A percentile compares a stretch with the other conserved stretches of the same genome.
These are phyloP conservation scores for Pycnonotus jocosus DNA, from an alignment of 2,113 vertebrate genomes.

Conservation along the genomic window DNA sequence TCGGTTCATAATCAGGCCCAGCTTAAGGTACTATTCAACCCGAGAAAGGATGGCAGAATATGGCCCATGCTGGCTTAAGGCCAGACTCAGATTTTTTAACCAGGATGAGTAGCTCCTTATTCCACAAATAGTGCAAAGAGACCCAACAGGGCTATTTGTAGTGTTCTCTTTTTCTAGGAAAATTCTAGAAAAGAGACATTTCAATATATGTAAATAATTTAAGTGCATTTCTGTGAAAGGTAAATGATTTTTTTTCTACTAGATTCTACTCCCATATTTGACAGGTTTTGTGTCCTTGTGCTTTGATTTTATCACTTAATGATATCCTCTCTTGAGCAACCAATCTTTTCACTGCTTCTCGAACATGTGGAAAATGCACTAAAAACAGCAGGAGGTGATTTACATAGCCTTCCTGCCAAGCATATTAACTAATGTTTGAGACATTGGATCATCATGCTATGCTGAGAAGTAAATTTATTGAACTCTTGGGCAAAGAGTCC, in stretches of 20 bases:
- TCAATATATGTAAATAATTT: background rate
- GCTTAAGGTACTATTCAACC: constrained; percentile 29
- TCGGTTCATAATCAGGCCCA: constrained; percentile 33
- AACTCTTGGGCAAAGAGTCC: constrained; percentile 31
- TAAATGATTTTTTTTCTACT: background rate
- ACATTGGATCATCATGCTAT: background rate
- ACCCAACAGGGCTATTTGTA: background rate
- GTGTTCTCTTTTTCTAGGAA: background rate
- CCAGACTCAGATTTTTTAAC: constrained; percentile 1
- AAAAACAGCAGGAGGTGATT: constrained; percentile 35
- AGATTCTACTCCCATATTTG: background rate
- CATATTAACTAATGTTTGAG: background rate
- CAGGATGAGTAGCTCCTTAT: constrained; percentile 39
- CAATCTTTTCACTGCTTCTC: background rate
- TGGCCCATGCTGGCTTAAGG: background rate
- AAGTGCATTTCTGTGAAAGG: background rate
- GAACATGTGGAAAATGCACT: constrained; percentile 17
- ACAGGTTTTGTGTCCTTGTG: background rate
- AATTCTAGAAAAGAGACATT: background rate
- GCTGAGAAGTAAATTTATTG: constrained; percentile 43
- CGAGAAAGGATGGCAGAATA: constrained; percentile 21
- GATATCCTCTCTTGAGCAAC: background rate
- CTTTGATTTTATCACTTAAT: background rate
- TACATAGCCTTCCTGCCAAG: constrained; percentile 10
- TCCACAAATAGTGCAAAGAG: background rate